phyloP scores from a whole-genome alignment of 2,797 vertebrate genomes.

The Strix occidentalis region DNA sequence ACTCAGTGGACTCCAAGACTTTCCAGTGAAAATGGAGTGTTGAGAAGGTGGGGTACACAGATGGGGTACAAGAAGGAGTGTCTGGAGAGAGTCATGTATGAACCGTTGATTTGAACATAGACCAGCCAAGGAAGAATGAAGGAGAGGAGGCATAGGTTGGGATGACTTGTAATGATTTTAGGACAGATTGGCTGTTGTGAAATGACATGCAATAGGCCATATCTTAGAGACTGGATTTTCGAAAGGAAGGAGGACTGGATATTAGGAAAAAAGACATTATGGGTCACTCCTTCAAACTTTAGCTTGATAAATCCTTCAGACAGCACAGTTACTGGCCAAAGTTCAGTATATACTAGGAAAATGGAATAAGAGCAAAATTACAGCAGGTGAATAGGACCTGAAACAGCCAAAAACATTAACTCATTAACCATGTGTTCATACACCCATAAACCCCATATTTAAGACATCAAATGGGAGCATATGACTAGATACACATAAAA shows the following conservation, averaged over 20 bases:
- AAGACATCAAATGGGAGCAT: neutral
- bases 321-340: neutral
- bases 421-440: neutral
- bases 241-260: neutral
- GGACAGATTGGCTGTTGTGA: neutral
- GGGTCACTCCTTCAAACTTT: neutral
- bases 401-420: neutral
- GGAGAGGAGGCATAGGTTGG: neutral
- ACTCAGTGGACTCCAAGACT: neutral
- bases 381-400: neutral
- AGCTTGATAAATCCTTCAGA: neutral
- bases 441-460: neutral
- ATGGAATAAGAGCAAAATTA: neutral
- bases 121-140: neutral
- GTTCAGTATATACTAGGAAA: neutral
- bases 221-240: neutral
- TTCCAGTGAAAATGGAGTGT: neutral
- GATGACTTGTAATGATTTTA: neutral
- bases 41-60: neutral
- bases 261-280: neutral
- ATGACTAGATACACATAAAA: neutral
- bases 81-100: neutral
- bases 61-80: neutral
- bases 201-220: accelerated
- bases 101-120: neutral